phyloP scores from a whole-genome alignment of 2,888 invertebrate species.

The Nasonovia ribisnigri region DNA sequence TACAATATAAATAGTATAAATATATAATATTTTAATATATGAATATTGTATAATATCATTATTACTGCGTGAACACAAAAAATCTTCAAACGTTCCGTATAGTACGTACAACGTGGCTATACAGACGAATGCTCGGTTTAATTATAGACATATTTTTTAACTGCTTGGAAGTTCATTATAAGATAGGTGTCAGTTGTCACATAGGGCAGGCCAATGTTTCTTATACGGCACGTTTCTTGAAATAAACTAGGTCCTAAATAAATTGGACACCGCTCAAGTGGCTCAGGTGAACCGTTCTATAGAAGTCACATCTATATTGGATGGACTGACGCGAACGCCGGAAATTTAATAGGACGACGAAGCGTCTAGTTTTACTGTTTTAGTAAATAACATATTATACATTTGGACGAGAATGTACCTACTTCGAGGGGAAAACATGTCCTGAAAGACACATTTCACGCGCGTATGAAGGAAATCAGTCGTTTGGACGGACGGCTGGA shows the following conservation, averaged over 20 bases:
- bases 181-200: constrained; percentile 60
- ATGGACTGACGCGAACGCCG: not conserved
- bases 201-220: constrained; percentile 31
- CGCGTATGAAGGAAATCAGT: too few relatives aligned
- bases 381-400: not conserved
- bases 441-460: not conserved
- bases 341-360: not conserved
- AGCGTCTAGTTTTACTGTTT: too few relatives aligned
- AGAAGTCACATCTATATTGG: not conserved
- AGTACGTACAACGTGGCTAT: not conserved
- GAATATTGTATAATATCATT: not conserved
- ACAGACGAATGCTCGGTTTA: constrained; percentile 35
- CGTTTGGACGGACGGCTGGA: not conserved
- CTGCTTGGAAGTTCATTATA: constrained; percentile 26
- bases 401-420: not conserved
- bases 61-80: not conserved
- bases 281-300: constrained; percentile 54
- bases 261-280: constrained; percentile 59
- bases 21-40: not conserved
- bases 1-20: not conserved
- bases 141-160: constrained; percentile 48
- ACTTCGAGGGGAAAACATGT: not conserved
- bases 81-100: constrained; percentile 41
- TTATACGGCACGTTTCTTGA: constrained; percentile 55
- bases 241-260: constrained; percentile 63